Percentiles rank a stretch among this genome's conserved stretches.
Evolutionary conservation across 2,113 vertebrate species (phyloP).

Genomic region (Marcusenius ussheri): DNA sequence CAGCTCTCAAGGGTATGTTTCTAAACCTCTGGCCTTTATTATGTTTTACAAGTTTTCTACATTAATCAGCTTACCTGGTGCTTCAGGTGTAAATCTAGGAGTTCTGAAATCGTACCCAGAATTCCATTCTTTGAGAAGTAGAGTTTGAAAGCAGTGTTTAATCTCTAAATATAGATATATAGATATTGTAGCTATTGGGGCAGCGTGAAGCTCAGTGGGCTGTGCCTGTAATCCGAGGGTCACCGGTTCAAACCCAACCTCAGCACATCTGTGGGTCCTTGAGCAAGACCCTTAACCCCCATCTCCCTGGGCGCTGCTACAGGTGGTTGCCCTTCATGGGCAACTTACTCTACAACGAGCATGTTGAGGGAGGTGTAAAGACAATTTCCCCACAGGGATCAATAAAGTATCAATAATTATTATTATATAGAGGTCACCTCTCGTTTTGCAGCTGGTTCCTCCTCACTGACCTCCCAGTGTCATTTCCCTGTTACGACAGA

Average conservation of each 20-base stretch:
- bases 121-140: not conserved
- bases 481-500: constrained; percentile 15
- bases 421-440: not conserved
- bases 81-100: not conserved
- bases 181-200: not conserved
- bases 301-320: too few relatives aligned
- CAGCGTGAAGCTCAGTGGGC: too few relatives aligned
- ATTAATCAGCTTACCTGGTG: not conserved
- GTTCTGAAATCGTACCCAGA: not conserved
- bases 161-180: not conserved
- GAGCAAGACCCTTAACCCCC: too few relatives aligned
- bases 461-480: not conserved
- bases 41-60: not conserved
- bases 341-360: too few relatives aligned
- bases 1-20: not conserved
- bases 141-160: not conserved
- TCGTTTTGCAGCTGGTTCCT: not conserved
- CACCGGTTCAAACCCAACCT: too few relatives aligned
- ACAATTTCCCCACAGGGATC: too few relatives aligned
- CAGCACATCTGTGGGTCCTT: too few relatives aligned
- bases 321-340: too few relatives aligned
- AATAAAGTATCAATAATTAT: too few relatives aligned
- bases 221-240: too few relatives aligned
- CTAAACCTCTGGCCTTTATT: not conserved
- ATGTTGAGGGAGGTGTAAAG: too few relatives aligned